Evolutionary conservation across 2,113 vertebrate genomes (phyloP).

Genomic region (Pagrus major): DNA sequence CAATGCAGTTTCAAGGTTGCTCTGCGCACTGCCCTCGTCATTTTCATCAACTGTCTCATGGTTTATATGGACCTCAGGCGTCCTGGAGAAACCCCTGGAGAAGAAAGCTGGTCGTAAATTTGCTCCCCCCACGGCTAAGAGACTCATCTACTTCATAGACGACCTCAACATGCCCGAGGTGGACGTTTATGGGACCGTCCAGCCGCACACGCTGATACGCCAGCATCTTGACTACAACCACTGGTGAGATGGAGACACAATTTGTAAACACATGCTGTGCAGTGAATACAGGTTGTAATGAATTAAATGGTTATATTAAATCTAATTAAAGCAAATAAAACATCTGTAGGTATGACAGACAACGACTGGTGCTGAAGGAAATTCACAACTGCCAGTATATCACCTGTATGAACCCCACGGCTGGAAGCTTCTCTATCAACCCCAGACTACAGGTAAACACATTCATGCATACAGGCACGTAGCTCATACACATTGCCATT

Average conservation of each 20-base stretch:
- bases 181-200: constrained; percentile 84
- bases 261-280: background rate
- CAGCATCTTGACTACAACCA: constrained; percentile 86
- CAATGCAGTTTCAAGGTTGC: no score
- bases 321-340: background rate
- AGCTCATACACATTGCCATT: background rate
- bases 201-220: constrained; percentile 86
- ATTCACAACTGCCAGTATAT: constrained; percentile 92
- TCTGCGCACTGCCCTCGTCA: background rate
- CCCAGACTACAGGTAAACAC: constrained; percentile 89
- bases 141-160: constrained; percentile 87
- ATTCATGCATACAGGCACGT: background rate
- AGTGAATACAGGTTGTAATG: background rate
- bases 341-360: constrained; percentile 95
- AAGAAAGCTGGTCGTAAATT: constrained; percentile 88
- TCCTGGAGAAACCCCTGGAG: constrained; percentile 86
- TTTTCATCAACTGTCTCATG: background rate
- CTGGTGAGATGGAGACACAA: constrained; percentile 65
- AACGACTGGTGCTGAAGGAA: constrained; percentile 92
- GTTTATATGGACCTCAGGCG: constrained; percentile 68
- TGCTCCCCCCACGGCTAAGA: constrained; percentile 84
- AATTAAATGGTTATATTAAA: background rate
- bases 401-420: constrained; percentile 94
- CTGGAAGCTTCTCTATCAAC: constrained; percentile 94
- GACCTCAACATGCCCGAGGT: constrained; percentile 88